Base-by-base conservation (phyloP, 2,888 invertebrate genomes). In the Lasioglossum figueresi region DNA sequence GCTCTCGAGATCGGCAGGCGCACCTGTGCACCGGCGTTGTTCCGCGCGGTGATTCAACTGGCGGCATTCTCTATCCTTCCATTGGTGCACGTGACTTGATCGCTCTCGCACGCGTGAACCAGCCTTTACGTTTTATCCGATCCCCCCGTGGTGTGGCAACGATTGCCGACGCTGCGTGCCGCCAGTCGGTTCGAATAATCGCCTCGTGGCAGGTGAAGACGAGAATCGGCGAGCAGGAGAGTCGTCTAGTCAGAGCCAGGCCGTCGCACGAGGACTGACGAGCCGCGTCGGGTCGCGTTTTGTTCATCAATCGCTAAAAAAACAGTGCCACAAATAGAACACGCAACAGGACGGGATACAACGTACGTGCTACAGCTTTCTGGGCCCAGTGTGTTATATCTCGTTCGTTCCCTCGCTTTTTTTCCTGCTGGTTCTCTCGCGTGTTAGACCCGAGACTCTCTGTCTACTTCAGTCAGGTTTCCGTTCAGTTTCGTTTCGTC, bases 111-210 rank as follows among this genome's bases (percentile, higher is more conserved):
- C 86, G 82, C 86, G 88, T 86, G 84, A 86, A 89, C 73, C 88
- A 52, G 86, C 80, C 88, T 88, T 88, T 80, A 88, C 75, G 84
- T 72, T 73, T 70, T 56, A 56, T 56, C 48, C 63, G 76, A 79
- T 86, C 45, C 85, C 85, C 80, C 80, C 66, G 75, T 52, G 43
- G 59, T 75, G 27, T 83, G 73, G 43, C 78, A 80, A 76, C 59
- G n/a, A 76, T 72, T n/a, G 34, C 74, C 56, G 76, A 48, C 79
- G 76, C 76, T 86, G 86, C 73, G 76, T 82, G 76, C 86, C 78
- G 82, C 76, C 88, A 88, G 88, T 88, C 88, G 88, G 82, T 82
- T 88, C 82, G 84, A 79, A 84, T 82, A 82, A 87, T 83, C 87
- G 80, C 80, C 86, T 86, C 88, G 88, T 84, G 83, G 86, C 88